Percentiles rank a stretch among this genome's conserved stretches.
These are phyloP conservation scores for Leptopilina clavipes DNA, from an alignment of 1,140 invertebrate genomes.

Conservation along the genomic window DNA sequence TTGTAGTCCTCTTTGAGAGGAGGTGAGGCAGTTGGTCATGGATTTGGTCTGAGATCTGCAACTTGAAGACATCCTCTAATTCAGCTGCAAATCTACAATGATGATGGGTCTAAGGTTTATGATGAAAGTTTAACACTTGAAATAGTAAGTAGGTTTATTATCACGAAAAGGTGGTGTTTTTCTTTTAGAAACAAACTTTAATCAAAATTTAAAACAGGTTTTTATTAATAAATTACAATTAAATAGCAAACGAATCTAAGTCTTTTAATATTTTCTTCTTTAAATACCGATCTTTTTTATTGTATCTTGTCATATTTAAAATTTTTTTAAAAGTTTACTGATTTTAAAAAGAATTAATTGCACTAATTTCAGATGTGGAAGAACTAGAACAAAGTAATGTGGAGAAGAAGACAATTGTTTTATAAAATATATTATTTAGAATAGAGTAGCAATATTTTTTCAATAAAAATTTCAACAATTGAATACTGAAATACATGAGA, in stretches of 20 bases:
- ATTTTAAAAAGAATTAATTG: background rate
- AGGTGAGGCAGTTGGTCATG: constrained; percentile 59
- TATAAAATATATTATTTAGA: background rate
- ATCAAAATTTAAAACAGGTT: background rate
- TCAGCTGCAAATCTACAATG: constrained; percentile 44
- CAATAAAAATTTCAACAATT: constrained; percentile 6
- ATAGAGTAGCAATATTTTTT: background rate
- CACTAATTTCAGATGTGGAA: constrained; percentile 11
- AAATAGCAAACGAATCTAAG: too few relatives aligned
- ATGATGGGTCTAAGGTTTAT: constrained; percentile 51
- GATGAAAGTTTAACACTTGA: background rate
- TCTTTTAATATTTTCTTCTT: background rate
- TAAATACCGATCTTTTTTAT: background rate
- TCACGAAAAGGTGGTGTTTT: background rate
- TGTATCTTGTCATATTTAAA: background rate
- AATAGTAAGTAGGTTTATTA: background rate
- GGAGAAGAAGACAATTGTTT: background rate
- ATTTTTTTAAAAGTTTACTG: background rate
- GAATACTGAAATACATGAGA: background rate
- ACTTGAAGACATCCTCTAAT: constrained; percentile 13
- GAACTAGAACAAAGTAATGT: background rate
- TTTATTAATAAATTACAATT: too few relatives aligned
- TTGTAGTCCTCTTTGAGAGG: constrained; percentile 74
- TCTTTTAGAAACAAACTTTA: too few relatives aligned
- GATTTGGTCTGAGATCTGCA: constrained; percentile 34